A percentile compares a stretch with the other conserved stretches of the same genome.
phyloP scores from a whole-genome alignment of 2,888 invertebrate species.

The Pterostichus madidus region DNA sequence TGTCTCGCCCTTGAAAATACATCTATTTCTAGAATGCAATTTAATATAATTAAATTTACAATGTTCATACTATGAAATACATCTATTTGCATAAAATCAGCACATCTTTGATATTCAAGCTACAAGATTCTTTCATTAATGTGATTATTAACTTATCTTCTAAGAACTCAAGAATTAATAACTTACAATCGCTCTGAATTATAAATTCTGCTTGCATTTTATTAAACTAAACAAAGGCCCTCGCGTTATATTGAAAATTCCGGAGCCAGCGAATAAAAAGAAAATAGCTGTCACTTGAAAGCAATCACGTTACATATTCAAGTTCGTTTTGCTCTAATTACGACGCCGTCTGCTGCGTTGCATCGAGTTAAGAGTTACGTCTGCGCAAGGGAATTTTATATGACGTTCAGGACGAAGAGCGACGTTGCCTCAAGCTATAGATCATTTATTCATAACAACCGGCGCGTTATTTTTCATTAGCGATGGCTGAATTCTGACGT shows the following conservation, averaged over 20 bases:
- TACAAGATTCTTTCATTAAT: no score
- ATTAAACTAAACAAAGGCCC: constrained; percentile 26
- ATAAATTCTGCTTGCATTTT: constrained; percentile 25
- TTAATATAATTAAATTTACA: no score
- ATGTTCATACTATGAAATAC: no score
- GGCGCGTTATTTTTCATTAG: constrained; percentile 45
- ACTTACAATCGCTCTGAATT: background rate
- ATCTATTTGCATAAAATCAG: no score
- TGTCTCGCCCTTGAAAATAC: no score
- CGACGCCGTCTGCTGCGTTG: background rate
- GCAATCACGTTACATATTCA: constrained; percentile 11
- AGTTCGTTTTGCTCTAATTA: constrained; percentile 22
- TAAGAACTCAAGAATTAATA: no score
- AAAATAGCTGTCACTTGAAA: constrained; percentile 18
- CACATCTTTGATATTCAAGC: no score
- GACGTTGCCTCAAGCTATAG: background rate
- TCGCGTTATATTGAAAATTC: background rate
- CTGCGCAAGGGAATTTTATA: background rate
- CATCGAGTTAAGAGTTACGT: background rate
- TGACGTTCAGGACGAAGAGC: background rate
- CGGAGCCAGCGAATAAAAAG: background rate
- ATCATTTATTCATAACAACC: constrained; percentile 54
- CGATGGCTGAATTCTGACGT: background rate
- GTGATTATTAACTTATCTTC: no score
- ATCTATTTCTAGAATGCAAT: no score